These are phyloP conservation scores for Lanius collurio DNA, from an alignment of 2,113 vertebrate species.

Conservation along the genomic window DNA sequence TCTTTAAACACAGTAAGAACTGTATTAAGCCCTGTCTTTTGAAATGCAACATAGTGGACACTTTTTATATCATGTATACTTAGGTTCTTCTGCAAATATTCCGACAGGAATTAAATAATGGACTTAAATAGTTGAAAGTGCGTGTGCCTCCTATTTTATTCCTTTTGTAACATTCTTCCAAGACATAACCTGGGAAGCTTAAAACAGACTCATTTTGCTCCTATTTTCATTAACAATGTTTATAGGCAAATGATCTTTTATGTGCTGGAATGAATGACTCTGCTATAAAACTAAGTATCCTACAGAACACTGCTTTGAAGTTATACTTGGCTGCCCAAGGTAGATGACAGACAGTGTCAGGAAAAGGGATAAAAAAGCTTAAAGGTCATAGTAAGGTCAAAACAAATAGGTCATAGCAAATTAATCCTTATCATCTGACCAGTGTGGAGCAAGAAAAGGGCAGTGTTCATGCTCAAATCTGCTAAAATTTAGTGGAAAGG, in stretches of 20 bases:
- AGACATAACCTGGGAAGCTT: not conserved
- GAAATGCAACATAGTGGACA: not conserved
- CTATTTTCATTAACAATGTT: constrained; percentile 42
- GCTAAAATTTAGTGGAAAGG: constrained; percentile 52
- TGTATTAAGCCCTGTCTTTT: not conserved
- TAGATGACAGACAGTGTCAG: constrained; percentile 62
- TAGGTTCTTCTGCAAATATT: not conserved
- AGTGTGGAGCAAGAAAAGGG: constrained; percentile 30
- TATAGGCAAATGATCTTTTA: constrained; percentile 61
- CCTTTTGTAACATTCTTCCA: not conserved
- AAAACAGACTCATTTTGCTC: constrained; percentile 35
- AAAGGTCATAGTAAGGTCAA: constrained; percentile 69
- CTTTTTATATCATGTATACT: not conserved
- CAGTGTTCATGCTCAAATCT: constrained; percentile 4
- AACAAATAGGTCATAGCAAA: constrained; percentile 76
- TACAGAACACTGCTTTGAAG: constrained; percentile 64
- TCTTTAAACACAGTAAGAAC: not conserved
- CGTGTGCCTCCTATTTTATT: not conserved
- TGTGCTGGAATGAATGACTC: constrained; percentile 48
- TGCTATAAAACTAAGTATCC: constrained; percentile 60
- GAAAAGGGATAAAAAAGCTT: constrained; percentile 43
- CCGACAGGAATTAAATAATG: not conserved
- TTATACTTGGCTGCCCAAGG: constrained; percentile 45
- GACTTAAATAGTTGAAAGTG: not conserved
- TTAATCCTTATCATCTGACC: constrained; percentile 74